phyloP scores from a whole-genome alignment of 2,113 vertebrate genomes.

The Micronycteris hirsuta region DNA sequence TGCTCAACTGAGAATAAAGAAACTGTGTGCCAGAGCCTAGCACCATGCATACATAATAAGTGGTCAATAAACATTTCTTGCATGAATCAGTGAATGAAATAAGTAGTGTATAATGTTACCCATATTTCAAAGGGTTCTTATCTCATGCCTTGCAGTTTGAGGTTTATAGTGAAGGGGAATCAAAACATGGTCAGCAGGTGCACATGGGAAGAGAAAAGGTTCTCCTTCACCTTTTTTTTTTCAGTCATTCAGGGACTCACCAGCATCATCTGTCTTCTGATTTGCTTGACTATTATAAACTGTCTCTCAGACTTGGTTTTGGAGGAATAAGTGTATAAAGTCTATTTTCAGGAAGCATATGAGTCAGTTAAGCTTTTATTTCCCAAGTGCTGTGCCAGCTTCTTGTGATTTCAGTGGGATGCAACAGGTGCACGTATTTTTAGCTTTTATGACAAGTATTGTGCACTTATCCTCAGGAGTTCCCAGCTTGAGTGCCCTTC shows the following conservation, averaged over 20 bases:
- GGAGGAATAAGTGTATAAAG: conserved; percentile 31
- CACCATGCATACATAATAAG: background rate
- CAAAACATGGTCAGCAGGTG: background rate
- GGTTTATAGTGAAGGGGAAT: background rate
- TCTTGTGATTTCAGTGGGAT: conserved; percentile 64
- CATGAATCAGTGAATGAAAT: background rate
- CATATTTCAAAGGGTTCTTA: background rate
- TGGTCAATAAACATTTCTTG: background rate
- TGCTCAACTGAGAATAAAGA: background rate
- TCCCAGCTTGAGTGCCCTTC: background rate
- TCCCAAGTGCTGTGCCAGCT: conserved; percentile 52
- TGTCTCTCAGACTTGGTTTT: conserved; percentile 27
- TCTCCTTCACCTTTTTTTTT: background rate
- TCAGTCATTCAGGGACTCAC: background rate
- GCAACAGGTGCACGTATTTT: conserved; percentile 74
- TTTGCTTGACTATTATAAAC: conserved; percentile 34
- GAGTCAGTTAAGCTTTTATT: conserved; percentile 69
- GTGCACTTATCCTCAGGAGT: conserved; percentile 53
- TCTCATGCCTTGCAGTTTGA: background rate
- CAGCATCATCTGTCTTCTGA: conserved; percentile 50
- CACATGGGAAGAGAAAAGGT: background rate
- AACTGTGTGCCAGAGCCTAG: background rate
- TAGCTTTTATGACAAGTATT: conserved; percentile 58
- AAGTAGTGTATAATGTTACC: background rate
- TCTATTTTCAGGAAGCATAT: conserved; percentile 58